phyloP scores from a whole-genome alignment of 2,888 invertebrate genomes.

The Schizotus pectinicornis region DNA sequence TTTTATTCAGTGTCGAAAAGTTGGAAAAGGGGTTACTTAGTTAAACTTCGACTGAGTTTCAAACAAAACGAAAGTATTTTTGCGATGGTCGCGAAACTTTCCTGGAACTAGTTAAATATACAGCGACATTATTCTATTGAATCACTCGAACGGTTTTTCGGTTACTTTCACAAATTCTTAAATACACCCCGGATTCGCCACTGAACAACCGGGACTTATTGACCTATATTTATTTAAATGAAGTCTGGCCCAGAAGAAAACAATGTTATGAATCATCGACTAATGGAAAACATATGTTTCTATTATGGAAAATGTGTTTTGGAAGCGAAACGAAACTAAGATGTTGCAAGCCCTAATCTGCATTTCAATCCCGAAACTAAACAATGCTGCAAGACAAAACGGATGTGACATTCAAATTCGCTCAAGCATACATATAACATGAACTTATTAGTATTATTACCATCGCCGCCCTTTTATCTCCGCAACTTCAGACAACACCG shows the following conservation, averaged over 20 bases:
- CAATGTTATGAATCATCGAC: constrained; percentile 3
- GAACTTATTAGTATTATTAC: too few relatives aligned
- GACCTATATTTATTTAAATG: constrained; percentile 18
- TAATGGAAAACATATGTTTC: constrained; percentile 1
- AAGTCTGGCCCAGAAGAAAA: constrained; percentile 1
- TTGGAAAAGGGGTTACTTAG: constrained; percentile 11
- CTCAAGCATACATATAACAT: too few relatives aligned
- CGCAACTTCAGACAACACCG: too few relatives aligned
- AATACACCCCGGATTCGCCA: neutral
- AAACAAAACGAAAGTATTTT: constrained; percentile 13
- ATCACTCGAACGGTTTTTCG: neutral
- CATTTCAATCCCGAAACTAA: too few relatives aligned
- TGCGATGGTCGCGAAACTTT: constrained; percentile 4
- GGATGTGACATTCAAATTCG: too few relatives aligned
- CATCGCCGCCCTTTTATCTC: too few relatives aligned
- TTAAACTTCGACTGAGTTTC: constrained; percentile 11
- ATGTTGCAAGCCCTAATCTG: too few relatives aligned
- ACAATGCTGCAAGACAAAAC: too few relatives aligned
- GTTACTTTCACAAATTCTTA: neutral
- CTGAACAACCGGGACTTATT: constrained; percentile 4
- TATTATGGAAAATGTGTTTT: too few relatives aligned
- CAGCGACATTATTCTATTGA: constrained; percentile 5
- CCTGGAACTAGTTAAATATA: constrained; percentile 1
- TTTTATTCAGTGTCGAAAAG: constrained; percentile 17
- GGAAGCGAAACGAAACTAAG: too few relatives aligned